A percentile compares a stretch with the other conserved stretches of the same genome.
Evolutionary conservation across 2,797 vertebrate species (phyloP).

Genomic region (Periparus ater): DNA sequence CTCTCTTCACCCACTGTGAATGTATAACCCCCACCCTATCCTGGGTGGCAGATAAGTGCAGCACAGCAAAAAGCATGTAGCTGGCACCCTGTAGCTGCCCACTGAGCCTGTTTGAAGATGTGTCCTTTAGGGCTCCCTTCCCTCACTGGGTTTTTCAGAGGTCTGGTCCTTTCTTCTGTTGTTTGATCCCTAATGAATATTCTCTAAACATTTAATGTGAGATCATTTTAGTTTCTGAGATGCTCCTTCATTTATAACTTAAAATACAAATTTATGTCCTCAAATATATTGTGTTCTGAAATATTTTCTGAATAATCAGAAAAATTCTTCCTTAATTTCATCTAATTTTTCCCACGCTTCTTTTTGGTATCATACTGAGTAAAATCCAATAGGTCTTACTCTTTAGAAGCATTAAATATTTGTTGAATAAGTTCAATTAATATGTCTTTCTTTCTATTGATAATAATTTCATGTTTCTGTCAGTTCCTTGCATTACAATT

Average conservation of each 20-base stretch:
- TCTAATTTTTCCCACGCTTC: background rate
- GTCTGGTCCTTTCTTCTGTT: background rate
- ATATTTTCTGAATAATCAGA: background rate
- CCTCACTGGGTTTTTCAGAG: background rate
- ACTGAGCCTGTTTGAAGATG: fast-evolving
- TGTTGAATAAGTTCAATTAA: background rate
- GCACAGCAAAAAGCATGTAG: background rate
- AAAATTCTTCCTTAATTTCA: background rate
- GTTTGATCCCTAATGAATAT: background rate
- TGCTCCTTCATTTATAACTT: background rate
- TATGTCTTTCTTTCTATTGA: background rate
- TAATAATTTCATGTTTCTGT: background rate
- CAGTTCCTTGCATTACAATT: background rate
- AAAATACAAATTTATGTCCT: background rate
- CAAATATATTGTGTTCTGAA: background rate
- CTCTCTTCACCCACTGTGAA: background rate
- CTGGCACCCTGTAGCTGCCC: background rate
- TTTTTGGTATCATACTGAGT: background rate
- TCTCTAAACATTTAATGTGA: background rate
- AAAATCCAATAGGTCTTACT: background rate
- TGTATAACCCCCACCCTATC: fast-evolving
- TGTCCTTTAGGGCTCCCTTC: background rate
- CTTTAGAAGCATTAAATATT: background rate
- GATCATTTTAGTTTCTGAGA: background rate
- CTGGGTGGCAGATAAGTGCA: background rate